Conservation (phyloP, 2,888 invertebrate species). For the Hypomecis atomaria region DNA sequence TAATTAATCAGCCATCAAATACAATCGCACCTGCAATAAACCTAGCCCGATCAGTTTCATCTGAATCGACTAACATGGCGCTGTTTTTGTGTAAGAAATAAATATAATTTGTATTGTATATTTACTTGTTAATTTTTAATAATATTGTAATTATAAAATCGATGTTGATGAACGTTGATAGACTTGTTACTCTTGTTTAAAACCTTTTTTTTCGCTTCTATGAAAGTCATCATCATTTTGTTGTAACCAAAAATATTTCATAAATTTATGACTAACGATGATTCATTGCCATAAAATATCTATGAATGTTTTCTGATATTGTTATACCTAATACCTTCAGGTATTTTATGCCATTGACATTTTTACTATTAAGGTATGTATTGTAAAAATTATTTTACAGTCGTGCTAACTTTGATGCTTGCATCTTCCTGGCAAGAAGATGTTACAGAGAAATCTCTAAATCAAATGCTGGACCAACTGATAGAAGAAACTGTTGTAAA, state of each 20-base stretch:
- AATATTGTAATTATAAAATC: background rate
- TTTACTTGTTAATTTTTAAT: background rate
- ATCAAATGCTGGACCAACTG: constrained; percentile 34
- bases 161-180: too few species aligned
- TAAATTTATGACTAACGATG: too few species aligned
- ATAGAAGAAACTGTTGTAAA: constrained; percentile 30
- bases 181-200: too few species aligned
- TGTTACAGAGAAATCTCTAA: constrained; percentile 26
- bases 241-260: too few species aligned
- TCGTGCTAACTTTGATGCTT: constrained; percentile 17
- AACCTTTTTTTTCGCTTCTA: too few species aligned
- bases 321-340: too few species aligned
- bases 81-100: constrained; percentile 53
- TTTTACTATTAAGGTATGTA: too few species aligned
- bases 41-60: constrained; percentile 46
- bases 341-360: too few species aligned
- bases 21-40: constrained; percentile 49
- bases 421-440: constrained; percentile 34
- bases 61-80: constrained; percentile 51
- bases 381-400: constrained; percentile 22
- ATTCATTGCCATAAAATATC: too few species aligned
- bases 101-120: constrained; percentile 2
- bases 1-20: constrained; percentile 59
- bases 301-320: too few species aligned
- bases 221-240: too few species aligned